Evolutionary conservation across 2,797 vertebrate genomes (phyloP), one percentile per base, ranked within the genome.

Genomic region (Scarus forsteni): DNA sequence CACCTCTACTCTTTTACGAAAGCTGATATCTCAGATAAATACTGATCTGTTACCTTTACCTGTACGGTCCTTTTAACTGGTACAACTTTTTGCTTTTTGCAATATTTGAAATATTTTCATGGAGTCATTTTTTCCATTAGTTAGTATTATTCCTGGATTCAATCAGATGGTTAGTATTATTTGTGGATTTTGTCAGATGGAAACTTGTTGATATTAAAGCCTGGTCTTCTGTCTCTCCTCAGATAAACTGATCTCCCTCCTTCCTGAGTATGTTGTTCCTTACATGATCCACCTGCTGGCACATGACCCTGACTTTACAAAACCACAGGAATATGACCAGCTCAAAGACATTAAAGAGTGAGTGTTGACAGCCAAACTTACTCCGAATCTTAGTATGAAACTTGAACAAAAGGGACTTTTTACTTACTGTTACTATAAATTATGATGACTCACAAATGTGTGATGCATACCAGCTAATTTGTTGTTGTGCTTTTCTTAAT

Each of bases 281-380:
- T 99, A 96, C 76, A 99, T 98, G 97, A 97, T 99, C 93, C 97
- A 99, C 80, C 93, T 99, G 83, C 92, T 99, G 92, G 97, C 97
- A 34, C 97, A 99, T 27, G 98, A 99, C 88, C 97, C 98, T 70
- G 98, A 99, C 92, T 99, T 99, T 90, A 99, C 97, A 83, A 98
- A 98, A 93, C 97, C 96, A 85, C 97, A 99, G 88, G 98, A 99
- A 92, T 93, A 97, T 66, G 98, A 99, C 83, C 97, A 99, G 79
- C 96, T 99, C 79, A 95, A 97, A 93, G 98, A 99, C 89, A 96
- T 99, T 86, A 99, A 99, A 96, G 98, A 99, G 98, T 99, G 94
- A 95, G 97, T 81, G 40, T 15, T 45, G 48, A 11, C 14, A 9
- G 1, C 4, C 11, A 1, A 34, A 19, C 46, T 49, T 3, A 50